Conservation (phyloP, 2,888 invertebrate species). For the Ichneumoninae sp. region DNA sequence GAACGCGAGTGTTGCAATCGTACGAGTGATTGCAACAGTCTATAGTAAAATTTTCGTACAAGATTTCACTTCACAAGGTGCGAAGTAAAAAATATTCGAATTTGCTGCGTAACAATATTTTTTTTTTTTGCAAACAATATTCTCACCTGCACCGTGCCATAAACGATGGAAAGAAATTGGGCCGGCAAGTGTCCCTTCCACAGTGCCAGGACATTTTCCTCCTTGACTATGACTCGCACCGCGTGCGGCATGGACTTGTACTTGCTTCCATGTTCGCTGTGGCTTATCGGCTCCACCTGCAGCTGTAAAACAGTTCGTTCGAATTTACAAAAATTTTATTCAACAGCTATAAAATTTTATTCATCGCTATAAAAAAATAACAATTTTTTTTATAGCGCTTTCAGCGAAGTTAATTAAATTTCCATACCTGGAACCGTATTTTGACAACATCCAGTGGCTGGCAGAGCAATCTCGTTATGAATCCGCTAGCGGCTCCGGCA, state of each 20-base stretch:
- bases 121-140: conserved; percentile 2
- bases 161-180: conserved; percentile 94
- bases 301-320: conserved; percentile 85
- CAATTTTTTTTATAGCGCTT: background rate
- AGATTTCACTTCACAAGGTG: conserved; percentile 82
- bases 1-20: conserved; percentile 78
- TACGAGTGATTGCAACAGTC: conserved; percentile 84
- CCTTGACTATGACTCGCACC: conserved; percentile 89
- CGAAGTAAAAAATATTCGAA: conserved; percentile 74
- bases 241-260: conserved; percentile 95
- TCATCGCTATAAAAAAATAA: too few species aligned
- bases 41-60: conserved; percentile 79
- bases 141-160: conserved; percentile 92
- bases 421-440: conserved; percentile 94
- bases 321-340: background rate
- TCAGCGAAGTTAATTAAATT: conserved; percentile 80
- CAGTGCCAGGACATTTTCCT: conserved; percentile 93
- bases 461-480: conserved; percentile 91
- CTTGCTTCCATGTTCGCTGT: conserved; percentile 86
- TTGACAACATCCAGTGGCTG: conserved; percentile 99
- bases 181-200: conserved; percentile 99
- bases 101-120: conserved; percentile 98
- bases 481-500: conserved; percentile 94
- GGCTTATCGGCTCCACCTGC: conserved; percentile 94
- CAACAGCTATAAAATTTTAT: too few species aligned